Base-by-base conservation (phyloP, 2,797 vertebrate genomes). In the Chelon labrosus region DNA sequence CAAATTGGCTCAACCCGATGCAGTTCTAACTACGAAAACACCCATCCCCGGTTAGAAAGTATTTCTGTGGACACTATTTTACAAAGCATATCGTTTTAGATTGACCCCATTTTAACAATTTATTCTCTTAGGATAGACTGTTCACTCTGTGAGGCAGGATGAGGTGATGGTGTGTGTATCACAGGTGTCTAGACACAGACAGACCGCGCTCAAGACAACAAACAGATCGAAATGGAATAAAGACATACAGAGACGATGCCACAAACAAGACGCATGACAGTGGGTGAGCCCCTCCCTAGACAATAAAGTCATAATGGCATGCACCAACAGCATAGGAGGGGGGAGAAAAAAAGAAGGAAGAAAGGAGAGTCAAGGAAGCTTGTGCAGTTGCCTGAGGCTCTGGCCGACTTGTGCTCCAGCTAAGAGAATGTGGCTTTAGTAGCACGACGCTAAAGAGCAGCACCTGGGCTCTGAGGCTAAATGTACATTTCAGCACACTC, bases 371-470 rank as follows among this genome's bases (percentile, higher is more conserved):
- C 93, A 94, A 93, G 89, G 90, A 94, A 95, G 94, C 94, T 92
- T 95, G 94, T 94, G 94, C 94, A 93, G 94, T 95, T 95, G 95
- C 94, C 94, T 89, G 94, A 94, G 93, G 94, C 94, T 92, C 92
- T 92, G 94, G 94, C 91, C 88, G 86, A 92, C 88, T 90, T 91
- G 88, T 85, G 92, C 90, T 93, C 91, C 91, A 90, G 86, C 93
- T 92, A 92, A 88, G 89, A 91, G 81, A 89, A 88, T 74, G 80
- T 85, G 84, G 86, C 87, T 90, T 85, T 91, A 82, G 86, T 73
- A 82, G 87, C 82, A 59, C 70, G 7, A 81, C 63, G 77, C 87
- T 91, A 82, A 82, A 89, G 88, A 92, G 91, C 84, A 83, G 83
- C 84, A 70, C 84, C 91, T 39, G 80, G 73, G 76, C 80, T 86